Percentiles rank a stretch among this genome's conserved stretches.
Conservation (phyloP, 2,113 vertebrate genomes). For the Phyllopteryx taeniolatus region DNA sequence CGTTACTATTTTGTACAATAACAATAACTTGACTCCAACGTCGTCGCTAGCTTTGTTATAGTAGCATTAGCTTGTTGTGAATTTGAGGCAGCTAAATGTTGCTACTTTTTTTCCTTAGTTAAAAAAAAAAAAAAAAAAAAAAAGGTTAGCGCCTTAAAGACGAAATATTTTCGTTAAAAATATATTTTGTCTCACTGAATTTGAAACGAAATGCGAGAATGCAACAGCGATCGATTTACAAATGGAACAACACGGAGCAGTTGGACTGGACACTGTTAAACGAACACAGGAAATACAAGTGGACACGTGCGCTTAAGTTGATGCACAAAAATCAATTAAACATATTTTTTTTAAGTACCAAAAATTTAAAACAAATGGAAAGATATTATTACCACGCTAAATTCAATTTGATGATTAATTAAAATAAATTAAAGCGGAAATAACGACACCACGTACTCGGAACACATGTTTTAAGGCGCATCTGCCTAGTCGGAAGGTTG, state of each 20-base stretch:
- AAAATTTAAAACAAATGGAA: too few species aligned
- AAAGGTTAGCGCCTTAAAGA: background rate
- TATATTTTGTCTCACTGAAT: background rate
- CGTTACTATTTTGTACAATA: background rate
- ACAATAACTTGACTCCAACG: background rate
- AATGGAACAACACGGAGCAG: background rate
- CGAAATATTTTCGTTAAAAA: background rate
- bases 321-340: background rate
- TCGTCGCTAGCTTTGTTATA: background rate
- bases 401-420: background rate
- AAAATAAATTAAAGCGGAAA: background rate
- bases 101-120: background rate
- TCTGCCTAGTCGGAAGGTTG: background rate
- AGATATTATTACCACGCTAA: too few species aligned
- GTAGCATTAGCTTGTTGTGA: slow-evolving; percentile 10
- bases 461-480: background rate
- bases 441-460: background rate
- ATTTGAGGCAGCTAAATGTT: background rate
- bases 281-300: background rate
- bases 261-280: background rate
- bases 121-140: background rate
- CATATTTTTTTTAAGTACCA: background rate
- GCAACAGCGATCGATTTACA: background rate
- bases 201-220: background rate
- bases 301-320: background rate